Evolutionary conservation across 2,797 vertebrate species (phyloP).

Genomic region (Miichthys miiuy): DNA sequence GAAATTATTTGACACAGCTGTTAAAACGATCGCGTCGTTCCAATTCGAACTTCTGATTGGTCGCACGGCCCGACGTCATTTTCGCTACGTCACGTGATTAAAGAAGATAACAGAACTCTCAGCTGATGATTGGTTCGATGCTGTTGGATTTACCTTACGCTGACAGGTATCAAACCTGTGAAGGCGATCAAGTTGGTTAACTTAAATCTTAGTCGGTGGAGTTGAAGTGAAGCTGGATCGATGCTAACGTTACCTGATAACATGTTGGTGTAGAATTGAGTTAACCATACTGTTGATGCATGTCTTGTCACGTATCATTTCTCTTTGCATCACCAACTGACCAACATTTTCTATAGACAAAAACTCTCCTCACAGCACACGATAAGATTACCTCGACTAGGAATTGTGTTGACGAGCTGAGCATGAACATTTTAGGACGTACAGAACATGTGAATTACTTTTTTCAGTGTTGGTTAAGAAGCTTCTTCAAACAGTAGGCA

Average conservation of each 20-base stretch:
- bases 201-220: not conserved
- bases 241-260: not conserved
- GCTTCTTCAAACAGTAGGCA: not conserved
- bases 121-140: not conserved
- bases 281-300: not conserved
- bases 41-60: not conserved
- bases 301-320: not conserved
- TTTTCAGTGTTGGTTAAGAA: not conserved
- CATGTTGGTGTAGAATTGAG: not conserved
- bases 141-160: not conserved
- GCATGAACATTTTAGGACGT: not conserved
- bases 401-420: not conserved
- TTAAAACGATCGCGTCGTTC: not conserved
- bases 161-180: constrained; percentile 2
- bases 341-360: not conserved
- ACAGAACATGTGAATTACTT: not conserved
- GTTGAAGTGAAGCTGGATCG: not conserved
- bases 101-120: not conserved
- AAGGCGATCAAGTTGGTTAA: not conserved
- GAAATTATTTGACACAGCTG: not conserved
- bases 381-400: not conserved
- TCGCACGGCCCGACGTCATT: not conserved
- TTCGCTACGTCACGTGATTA: not conserved
- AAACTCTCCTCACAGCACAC: not conserved
- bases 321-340: not conserved